Percentiles rank a stretch among this genome's conserved stretches.
Conservation (phyloP, 2,113 vertebrate genomes). For the Amblyopsis rosae region DNA sequence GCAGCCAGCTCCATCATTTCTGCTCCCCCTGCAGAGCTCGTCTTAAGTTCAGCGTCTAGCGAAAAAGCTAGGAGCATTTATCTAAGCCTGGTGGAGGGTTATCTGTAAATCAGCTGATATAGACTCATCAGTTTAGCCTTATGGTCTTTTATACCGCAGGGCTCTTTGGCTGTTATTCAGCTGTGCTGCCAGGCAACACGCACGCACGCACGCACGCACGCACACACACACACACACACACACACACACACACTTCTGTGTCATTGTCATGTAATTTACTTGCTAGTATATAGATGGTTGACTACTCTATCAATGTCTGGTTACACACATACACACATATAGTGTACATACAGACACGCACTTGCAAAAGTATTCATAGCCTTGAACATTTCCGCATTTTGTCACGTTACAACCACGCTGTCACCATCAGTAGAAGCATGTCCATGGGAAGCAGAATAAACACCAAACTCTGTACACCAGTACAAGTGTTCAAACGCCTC, state of each 20-base stretch:
- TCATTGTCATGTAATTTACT: too few relatives aligned
- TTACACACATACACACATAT: neutral
- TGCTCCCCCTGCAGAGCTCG: slow-evolving; percentile 5
- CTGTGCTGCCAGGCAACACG: neutral
- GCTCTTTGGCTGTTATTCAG: slow-evolving; percentile 2
- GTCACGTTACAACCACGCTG: too few relatives aligned
- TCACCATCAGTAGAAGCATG: too few relatives aligned
- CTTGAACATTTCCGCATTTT: too few relatives aligned
- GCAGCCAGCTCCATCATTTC: slow-evolving; percentile 5
- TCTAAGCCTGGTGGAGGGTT: slow-evolving; percentile 18
- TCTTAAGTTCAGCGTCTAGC: slow-evolving; percentile 27
- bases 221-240: slow-evolving; percentile 1
- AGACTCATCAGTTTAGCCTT: slow-evolving; percentile 10
- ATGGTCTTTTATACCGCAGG: neutral
- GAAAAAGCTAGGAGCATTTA: slow-evolving; percentile 29
- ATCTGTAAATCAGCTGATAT: slow-evolving; percentile 14
- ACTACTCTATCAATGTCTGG: too few relatives aligned
- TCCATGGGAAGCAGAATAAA: too few relatives aligned
- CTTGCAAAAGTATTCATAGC: too few relatives aligned
- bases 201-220: neutral
- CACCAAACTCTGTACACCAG: too few relatives aligned
- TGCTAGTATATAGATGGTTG: too few relatives aligned
- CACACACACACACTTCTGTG: neutral
- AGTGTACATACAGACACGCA: neutral
- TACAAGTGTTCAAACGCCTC: too few relatives aligned